A percentile compares a stretch with the other conserved stretches of the same genome.
phyloP scores from a whole-genome alignment of 2,888 invertebrate genomes.

The Lucinisca nassula region DNA sequence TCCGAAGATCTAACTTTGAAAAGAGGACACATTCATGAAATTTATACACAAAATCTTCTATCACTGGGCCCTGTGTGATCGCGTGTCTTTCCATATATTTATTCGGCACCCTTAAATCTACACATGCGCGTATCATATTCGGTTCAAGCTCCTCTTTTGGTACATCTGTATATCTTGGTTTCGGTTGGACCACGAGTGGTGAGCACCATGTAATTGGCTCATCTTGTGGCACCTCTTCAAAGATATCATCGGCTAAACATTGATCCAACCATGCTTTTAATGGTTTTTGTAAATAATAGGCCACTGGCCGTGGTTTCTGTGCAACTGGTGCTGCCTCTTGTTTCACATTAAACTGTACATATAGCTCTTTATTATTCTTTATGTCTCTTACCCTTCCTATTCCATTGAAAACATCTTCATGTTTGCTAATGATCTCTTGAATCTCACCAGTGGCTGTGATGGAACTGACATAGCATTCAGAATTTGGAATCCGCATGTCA shows the following conservation, averaged over 20 bases:
- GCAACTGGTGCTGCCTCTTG: constrained; percentile 32
- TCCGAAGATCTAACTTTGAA: not conserved
- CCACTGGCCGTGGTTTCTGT: constrained; percentile 20
- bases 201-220: constrained; percentile 37
- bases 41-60: constrained; percentile 40
- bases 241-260: constrained; percentile 25
- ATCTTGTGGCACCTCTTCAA: constrained; percentile 13
- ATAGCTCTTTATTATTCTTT: constrained; percentile 17
- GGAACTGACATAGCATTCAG: not conserved
- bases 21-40: constrained; percentile 14
- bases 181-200: constrained; percentile 36
- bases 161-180: not conserved
- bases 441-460: not conserved
- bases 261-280: constrained; percentile 7
- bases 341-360: constrained; percentile 29
- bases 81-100: too few relatives aligned
- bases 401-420: not conserved
- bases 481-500: not conserved
- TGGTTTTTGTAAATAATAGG: constrained; percentile 30
- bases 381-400: constrained; percentile 14
- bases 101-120: too few relatives aligned
- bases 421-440: not conserved
- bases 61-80: constrained; percentile 24
- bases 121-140: too few relatives aligned
- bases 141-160: constrained; percentile 15